Evolutionary conservation across 2,797 vertebrate species (phyloP), one percentile per base, ranked within the genome.

Genomic region (Apogon talboti): DNA sequence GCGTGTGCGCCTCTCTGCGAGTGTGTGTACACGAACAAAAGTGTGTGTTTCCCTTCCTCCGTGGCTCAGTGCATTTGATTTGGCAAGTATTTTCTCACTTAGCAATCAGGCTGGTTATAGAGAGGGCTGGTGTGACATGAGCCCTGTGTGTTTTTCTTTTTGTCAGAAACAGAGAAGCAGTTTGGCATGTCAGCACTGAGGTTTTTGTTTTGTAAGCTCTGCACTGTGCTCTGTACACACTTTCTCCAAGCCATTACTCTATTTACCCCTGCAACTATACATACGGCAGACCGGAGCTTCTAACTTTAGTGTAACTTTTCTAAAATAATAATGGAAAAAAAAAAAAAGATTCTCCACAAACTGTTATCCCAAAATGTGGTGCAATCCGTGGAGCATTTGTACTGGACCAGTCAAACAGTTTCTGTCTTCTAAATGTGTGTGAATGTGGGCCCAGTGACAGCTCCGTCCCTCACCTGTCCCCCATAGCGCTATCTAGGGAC

Each of bases 401-500:
- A 74, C 84, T 71, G 81, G 86, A 77, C 83, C 72, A 90, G 85
- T 92, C 88, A 87, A 83, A 86, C 77, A 85, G 55, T 74, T 65
- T 62, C 56, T 86, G 82, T 77, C 75, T 83, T 85, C 67, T 66
- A 64, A 75, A 73, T 83, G 76, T 83, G 85, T 86, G 77, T 73
- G 83, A 62, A 66, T 84, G 69, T 88, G 77, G 94, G 93, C 93
- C 91, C 63, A 47, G 79, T 97, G 96, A 98, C 96, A 98, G 96
- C 94, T 95, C 92, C 94, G 96, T 93, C 91, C 91, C 87, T 93
- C 96, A 96, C 95, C 95, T 96, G 96, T 98, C 97, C 97, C 97
- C 97, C 94, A 93, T 91, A 97, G 97, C 96, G 94, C 93, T 97
- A 94, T 96, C 95, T 95, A 94, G 97, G 97, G 93, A 94, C 91